Conservation (phyloP, 2,888 invertebrate species). For the Bombylius major region DNA sequence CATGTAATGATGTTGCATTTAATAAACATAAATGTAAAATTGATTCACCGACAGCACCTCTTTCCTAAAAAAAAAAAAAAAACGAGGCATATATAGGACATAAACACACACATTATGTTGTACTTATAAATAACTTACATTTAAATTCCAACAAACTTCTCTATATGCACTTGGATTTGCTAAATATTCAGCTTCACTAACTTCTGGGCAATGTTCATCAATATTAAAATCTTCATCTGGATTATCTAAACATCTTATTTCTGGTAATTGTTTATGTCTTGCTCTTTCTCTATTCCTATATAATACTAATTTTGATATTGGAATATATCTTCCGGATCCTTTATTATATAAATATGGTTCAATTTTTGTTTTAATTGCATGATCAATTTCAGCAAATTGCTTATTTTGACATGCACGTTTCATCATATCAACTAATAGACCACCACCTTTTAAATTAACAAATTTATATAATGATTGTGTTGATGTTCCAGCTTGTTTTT, state of each 20-base stretch:
- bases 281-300: slow-evolving; percentile 75
- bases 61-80: slow-evolving; percentile 41
- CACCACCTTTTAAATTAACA: slow-evolving; percentile 85
- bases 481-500: slow-evolving; percentile 84
- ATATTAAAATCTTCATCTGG: slow-evolving; percentile 76
- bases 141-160: slow-evolving; percentile 83
- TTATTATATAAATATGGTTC: slow-evolving; percentile 88
- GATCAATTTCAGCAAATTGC: slow-evolving; percentile 83
- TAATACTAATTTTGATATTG: slow-evolving; percentile 77
- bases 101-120: background rate
- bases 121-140: slow-evolving; percentile 32
- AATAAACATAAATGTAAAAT: slow-evolving; percentile 86
- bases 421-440: slow-evolving; percentile 86
- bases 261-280: slow-evolving; percentile 65
- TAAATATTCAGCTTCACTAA: slow-evolving; percentile 48
- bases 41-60: slow-evolving; percentile 94
- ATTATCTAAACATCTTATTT: slow-evolving; percentile 66
- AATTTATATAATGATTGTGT: slow-evolving; percentile 76
- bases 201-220: slow-evolving; percentile 58
- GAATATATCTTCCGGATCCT: slow-evolving; percentile 83
- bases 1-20: slow-evolving; percentile 81
- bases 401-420: slow-evolving; percentile 81
- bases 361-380: slow-evolving; percentile 81
- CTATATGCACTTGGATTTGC: slow-evolving; percentile 60
- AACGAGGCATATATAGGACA: background rate